These are phyloP conservation scores for Microdon myrmicae DNA, from an alignment of 2,888 invertebrate genomes.

Conservation along the genomic window DNA sequence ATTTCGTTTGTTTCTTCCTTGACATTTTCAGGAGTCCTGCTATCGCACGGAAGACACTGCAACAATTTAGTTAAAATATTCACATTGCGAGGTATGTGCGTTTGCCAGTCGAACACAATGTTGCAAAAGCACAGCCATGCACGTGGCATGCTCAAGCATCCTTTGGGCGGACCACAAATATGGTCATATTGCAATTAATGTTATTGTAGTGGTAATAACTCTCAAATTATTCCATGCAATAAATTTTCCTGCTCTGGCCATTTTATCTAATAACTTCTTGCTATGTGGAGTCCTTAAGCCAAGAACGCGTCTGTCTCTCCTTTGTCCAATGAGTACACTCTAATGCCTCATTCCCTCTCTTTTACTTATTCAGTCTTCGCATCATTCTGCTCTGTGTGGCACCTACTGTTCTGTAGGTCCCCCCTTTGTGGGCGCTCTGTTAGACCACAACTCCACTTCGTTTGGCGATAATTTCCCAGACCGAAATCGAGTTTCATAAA, in stretches of 20 bases:
- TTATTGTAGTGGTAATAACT: conserved; percentile 43
- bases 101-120: no score
- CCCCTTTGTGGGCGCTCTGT: conserved; percentile 8
- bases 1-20: no score
- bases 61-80: no score
- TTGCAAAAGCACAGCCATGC: no score
- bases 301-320: conserved; percentile 6
- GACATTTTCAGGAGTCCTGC: no score
- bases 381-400: neutral
- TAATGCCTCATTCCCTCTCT: no score
- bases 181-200: conserved; percentile 49
- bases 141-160: no score
- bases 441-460: neutral
- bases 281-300: conserved; percentile 25
- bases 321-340: neutral
- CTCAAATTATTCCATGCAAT: conserved; percentile 46
- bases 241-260: conserved; percentile 32
- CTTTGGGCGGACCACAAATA: conserved; percentile 29
- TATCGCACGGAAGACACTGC: no score
- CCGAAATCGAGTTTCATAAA: conserved; percentile 47
- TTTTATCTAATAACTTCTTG: conserved; percentile 49
- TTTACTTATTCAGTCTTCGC: no score
- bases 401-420: neutral
- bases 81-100: no score
- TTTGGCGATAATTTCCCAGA: conserved; percentile 30